phyloP scores from a whole-genome alignment of 2,113 vertebrate species.

The Tilapia sparmanii region DNA sequence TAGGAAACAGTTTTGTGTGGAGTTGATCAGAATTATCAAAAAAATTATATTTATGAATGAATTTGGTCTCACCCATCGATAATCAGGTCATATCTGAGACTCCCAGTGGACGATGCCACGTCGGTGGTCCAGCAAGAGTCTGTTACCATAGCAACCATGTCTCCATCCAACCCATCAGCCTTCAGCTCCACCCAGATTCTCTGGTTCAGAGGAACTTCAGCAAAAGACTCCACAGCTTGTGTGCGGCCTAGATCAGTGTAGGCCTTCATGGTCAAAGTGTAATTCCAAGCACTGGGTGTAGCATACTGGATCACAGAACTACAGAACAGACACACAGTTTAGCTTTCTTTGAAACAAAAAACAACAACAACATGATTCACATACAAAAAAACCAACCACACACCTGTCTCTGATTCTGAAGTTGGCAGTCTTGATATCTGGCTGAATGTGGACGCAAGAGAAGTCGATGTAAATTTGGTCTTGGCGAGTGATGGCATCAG shows the following conservation, averaged over 20 bases:
- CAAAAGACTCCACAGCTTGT: not conserved
- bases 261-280: conserved; percentile 10
- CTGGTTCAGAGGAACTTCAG: not conserved
- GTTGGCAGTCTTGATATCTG: not conserved
- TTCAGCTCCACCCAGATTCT: conserved; percentile 25
- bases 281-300: not conserved
- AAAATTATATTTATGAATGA: too few species aligned
- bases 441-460: conserved; percentile 8
- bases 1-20: not conserved
- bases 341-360: not conserved
- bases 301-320: not conserved
- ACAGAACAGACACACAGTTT: not conserved
- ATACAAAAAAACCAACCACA: rapidly evolving
- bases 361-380: not conserved
- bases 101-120: not conserved
- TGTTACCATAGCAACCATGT: not conserved
- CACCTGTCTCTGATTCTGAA: conserved; percentile 21
- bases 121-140: conserved; percentile 20
- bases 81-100: not conserved
- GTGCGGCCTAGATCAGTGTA: not conserved
- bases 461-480: not conserved
- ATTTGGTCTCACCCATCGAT: not conserved
- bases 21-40: not conserved
- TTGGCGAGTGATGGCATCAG: not conserved
- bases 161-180: not conserved